Conservation (phyloP, 2,888 invertebrate genomes). For the Cryptosula pallasiana region DNA sequence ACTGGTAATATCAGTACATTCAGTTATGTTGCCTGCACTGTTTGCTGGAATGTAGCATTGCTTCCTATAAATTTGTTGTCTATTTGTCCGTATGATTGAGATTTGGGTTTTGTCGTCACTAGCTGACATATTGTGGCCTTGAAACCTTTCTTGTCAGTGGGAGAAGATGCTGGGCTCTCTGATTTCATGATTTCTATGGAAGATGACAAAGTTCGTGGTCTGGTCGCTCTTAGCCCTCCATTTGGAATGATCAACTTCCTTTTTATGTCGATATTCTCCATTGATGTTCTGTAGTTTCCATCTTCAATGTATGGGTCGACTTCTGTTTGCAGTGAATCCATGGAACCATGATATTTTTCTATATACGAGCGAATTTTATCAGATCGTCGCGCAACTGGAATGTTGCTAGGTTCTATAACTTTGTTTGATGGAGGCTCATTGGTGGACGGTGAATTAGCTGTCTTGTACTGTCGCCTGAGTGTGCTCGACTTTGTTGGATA, state of each 20-base stretch:
- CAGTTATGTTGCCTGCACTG: too few species aligned
- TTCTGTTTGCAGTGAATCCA: conserved; percentile 8
- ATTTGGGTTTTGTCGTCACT: background rate
- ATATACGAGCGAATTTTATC: conserved; percentile 17
- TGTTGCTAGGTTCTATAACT: background rate
- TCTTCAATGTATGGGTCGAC: conserved; percentile 18
- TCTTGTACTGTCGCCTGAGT: background rate
- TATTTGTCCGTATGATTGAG: too few species aligned
- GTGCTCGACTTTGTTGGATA: conserved; percentile 16
- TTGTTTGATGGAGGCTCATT: background rate
- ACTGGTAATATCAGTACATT: too few species aligned
- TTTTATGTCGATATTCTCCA: background rate
- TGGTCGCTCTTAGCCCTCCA: background rate
- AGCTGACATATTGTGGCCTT: background rate
- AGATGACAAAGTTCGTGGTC: conserved; percentile 5
- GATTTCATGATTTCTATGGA: conserved; percentile 2
- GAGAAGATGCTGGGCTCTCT: background rate
- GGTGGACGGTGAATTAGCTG: background rate
- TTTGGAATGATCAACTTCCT: background rate
- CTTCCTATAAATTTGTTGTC: too few species aligned
- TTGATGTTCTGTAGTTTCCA: background rate
- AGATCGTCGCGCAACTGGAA: background rate
- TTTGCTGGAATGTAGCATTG: too few species aligned
- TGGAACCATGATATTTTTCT: conserved; percentile 18
- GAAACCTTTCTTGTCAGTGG: background rate